Base-by-base conservation (phyloP, 2,113 vertebrate genomes). In the Campylorhamphus procurvoides region DNA sequence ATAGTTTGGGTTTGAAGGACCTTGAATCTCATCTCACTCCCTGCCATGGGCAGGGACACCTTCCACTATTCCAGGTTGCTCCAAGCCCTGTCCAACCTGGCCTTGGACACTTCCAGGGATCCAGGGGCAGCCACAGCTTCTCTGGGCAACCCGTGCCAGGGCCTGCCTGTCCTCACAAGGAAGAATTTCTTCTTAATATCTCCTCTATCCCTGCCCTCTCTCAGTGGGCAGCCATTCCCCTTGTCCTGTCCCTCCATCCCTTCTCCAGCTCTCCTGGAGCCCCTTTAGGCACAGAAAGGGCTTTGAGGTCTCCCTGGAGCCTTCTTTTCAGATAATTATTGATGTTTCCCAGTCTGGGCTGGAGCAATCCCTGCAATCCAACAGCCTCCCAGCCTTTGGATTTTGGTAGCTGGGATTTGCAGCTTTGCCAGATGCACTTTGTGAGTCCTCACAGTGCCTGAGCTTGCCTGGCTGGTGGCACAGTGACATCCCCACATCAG, bases 81-180 rank as follows among this genome's bases (percentile, higher is more conserved):
- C 64, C 46, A 4, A 28, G 5, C 19, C 25, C 18, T 0, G 0
- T 12, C 60, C 83, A 68, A 2, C 46, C 55, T 78, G 73, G 39
- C 46, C 39, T 64, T 3, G 84, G 56, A 0, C 66, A 49, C 75
- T 87, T 0, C 55, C 64, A 78, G 84, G 55, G 84, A 78, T 40
- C 13, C 40, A 42, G 40, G 47, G n/a, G 39, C 74, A 71, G 39
- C 66, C 85, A 5, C 49, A 80, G 35, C 58, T 79, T 0, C 66
- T 71, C 56, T 62, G 47, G 64, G 47, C 12, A n/a, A 6, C n/a
- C 64, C 53, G 56, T 39, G 44, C 46, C 73, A 60, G 53, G 31
- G 17, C 37, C 46, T 77, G 0, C 3, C 14, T 47, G n/a, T n/a
- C 56, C 24, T 78, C 1, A 0, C 12, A 71, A 31, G 2, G 2